Evolutionary conservation across 2,888 invertebrate genomes (phyloP).

Genomic region (Mythimna pallens): DNA sequence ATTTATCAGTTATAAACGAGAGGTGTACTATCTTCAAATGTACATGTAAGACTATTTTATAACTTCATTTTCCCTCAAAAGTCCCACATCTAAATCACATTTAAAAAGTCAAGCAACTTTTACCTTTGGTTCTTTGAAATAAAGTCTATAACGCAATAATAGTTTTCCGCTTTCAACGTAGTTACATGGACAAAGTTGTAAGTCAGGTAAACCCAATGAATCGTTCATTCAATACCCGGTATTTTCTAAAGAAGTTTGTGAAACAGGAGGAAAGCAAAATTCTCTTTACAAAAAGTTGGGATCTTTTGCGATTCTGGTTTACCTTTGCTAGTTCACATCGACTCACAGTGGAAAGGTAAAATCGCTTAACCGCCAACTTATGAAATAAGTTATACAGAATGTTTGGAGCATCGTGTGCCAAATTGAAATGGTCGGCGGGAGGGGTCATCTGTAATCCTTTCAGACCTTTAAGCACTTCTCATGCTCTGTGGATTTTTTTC

Average conservation of each 20-base stretch:
- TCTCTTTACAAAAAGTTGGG: background rate
- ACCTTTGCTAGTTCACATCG: background rate
- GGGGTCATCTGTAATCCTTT: no score
- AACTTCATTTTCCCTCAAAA: conserved; percentile 16
- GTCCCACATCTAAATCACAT: conserved; percentile 5
- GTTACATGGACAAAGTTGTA: conserved; percentile 40
- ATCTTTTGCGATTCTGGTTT: conserved; percentile 8
- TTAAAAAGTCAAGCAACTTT: conserved; percentile 20
- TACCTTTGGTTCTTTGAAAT: background rate
- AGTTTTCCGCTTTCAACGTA: conserved; percentile 12
- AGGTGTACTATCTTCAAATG: background rate
- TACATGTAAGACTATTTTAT: conserved; percentile 1
- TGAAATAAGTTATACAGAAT: no score
- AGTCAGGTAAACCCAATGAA: conserved; percentile 42
- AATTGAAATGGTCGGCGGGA: no score
- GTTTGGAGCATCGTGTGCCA: no score
- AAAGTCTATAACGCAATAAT: conserved; percentile 16
- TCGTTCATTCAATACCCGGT: conserved; percentile 36
- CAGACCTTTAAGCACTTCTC: no score
- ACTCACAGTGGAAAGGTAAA: no score
- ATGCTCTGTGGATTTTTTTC: no score
- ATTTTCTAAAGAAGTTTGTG: conserved; percentile 30
- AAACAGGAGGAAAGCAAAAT: background rate
- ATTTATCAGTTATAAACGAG: background rate
- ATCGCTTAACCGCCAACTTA: no score